These are phyloP conservation scores for Notiomystis cincta DNA, from an alignment of 2,113 vertebrate species.

Conservation along the genomic window DNA sequence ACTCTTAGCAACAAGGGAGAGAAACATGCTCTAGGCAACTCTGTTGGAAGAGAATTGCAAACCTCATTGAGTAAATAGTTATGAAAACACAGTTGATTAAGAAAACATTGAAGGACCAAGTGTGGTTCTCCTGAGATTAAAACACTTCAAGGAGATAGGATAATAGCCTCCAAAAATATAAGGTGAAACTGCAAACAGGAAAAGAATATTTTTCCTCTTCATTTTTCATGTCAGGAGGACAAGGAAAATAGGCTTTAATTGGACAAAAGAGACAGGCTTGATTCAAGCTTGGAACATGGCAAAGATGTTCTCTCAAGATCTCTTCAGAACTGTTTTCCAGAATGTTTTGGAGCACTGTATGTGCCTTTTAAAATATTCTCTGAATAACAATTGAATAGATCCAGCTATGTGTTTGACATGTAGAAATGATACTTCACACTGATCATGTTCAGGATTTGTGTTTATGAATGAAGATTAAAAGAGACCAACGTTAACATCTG, in stretches of 20 bases:
- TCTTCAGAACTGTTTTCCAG: not conserved
- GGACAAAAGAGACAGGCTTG: not conserved
- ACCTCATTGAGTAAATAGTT: not conserved
- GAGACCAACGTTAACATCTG: not conserved
- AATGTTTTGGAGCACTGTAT: not conserved
- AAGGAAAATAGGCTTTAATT: not conserved
- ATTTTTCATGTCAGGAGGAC: not conserved
- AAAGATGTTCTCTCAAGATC: not conserved
- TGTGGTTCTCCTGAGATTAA: not conserved
- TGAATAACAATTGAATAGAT: not conserved
- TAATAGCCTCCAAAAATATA: not conserved
- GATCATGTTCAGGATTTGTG: not conserved
- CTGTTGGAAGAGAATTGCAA: not conserved
- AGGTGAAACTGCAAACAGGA: not conserved
- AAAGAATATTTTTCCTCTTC: not conserved
- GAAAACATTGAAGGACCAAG: not conserved
- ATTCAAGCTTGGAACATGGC: not conserved
- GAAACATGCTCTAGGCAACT: not conserved
- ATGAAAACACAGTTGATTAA: not conserved
- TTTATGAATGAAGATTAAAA: not conserved
- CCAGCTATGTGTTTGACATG: not conserved
- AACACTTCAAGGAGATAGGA: not conserved
- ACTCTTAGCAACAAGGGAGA: not conserved
- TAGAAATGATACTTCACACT: not conserved
- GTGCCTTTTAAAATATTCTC: not conserved